These are phyloP conservation scores for Eremophila alpestris DNA, from an alignment of 2,797 vertebrate species.

Conservation along the genomic window DNA sequence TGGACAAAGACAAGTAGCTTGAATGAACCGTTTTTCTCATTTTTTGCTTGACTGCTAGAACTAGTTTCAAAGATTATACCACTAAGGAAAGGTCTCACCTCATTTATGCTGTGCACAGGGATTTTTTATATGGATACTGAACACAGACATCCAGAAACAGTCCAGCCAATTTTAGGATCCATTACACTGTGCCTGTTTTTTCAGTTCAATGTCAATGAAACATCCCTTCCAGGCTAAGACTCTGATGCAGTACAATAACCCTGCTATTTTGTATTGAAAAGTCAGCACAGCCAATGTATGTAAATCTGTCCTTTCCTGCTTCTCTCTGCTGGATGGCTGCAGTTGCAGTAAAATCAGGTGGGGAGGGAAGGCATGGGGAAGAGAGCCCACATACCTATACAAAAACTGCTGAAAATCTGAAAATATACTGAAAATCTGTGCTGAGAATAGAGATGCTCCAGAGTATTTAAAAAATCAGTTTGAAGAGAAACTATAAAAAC, in stretches of 20 bases:
- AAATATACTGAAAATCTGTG: conserved; percentile 1
- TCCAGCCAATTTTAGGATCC: conserved; percentile 54
- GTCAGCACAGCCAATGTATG: conserved; percentile 11
- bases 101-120: neutral
- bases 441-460: conserved; percentile 35
- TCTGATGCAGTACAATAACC: conserved; percentile 47
- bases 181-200: conserved; percentile 49
- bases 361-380: neutral
- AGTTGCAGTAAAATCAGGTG: neutral
- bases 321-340: neutral
- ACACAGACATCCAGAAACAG: conserved; percentile 26
- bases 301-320: neutral
- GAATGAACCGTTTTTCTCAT: neutral
- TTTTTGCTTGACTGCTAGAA: neutral
- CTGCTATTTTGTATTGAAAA: conserved; percentile 51
- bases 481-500: conserved; percentile 11
- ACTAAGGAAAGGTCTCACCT: neutral
- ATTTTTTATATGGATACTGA: neutral
- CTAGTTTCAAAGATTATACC: neutral
- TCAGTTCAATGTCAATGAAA: conserved; percentile 62
- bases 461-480: neutral
- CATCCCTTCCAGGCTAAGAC: conserved; percentile 50
- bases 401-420: conserved; percentile 10
- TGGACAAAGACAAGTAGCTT: neutral
- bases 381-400: neutral